A percentile compares a stretch with the other conserved stretches of the same genome.
Conservation (phyloP, 2,113 vertebrate genomes). For the Cheirogaleus medius region DNA sequence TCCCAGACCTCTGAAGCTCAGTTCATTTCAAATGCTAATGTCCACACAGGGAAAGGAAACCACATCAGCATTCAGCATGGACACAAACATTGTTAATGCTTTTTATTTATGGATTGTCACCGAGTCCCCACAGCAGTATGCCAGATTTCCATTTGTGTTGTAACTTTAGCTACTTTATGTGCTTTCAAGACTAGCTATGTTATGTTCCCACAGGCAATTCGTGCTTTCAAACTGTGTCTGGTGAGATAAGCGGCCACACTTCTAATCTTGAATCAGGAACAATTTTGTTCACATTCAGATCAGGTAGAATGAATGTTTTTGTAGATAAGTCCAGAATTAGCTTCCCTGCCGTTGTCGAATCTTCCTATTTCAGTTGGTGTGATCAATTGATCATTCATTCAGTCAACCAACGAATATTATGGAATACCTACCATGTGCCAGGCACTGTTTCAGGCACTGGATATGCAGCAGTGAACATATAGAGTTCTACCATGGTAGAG, state of each 20-base stretch:
- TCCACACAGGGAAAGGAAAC: slow-evolving; percentile 54
- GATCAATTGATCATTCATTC: not conserved
- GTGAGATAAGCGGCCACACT: slow-evolving; percentile 9
- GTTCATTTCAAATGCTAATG: slow-evolving; percentile 75
- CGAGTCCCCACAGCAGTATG: slow-evolving; percentile 27
- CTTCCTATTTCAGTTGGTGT: not conserved
- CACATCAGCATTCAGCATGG: slow-evolving; percentile 28
- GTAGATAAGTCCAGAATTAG: not conserved
- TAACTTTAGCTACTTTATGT: slow-evolving; percentile 26
- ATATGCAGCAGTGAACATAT: not conserved
- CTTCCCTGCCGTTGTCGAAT: slow-evolving; percentile 17
- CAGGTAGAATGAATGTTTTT: not conserved
- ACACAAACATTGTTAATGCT: not conserved
- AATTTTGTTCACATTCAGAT: not conserved
- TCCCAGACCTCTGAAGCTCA: slow-evolving; percentile 54
- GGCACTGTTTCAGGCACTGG: not conserved
- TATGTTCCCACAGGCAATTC: not conserved
- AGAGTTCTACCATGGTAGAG: not conserved
- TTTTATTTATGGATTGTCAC: slow-evolving; percentile 58
- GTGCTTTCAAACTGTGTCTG: not conserved
- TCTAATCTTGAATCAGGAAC: slow-evolving; percentile 17
- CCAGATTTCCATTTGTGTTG: not conserved
- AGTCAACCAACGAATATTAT: not conserved
- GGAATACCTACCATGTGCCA: not conserved
- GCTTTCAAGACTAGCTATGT: not conserved